Conservation (phyloP, 1,140 invertebrate species). For the Drosophila jambulina region DNA sequence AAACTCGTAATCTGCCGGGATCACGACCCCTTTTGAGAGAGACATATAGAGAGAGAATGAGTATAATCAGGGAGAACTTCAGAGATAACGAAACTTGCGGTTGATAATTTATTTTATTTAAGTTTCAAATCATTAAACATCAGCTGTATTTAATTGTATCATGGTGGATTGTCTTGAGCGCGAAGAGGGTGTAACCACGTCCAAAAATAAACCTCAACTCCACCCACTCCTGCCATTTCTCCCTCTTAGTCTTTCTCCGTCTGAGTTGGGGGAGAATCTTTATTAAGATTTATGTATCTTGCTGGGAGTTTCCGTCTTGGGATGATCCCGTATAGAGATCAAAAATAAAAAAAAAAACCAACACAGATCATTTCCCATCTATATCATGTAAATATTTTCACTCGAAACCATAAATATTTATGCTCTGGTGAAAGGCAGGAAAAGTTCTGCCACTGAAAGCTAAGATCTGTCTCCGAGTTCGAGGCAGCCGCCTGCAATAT, state of each 20-base stretch:
- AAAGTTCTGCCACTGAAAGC: slow-evolving; percentile 29
- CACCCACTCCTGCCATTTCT: slow-evolving; percentile 4
- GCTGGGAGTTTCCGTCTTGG: slow-evolving; percentile 15
- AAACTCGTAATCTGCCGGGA: slow-evolving; percentile 41
- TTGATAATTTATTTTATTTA: slow-evolving; percentile 19
- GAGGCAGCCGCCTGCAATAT: slow-evolving; percentile 28
- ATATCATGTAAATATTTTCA: slow-evolving; percentile 66
- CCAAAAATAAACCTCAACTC: slow-evolving; percentile 31
- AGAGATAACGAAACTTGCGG: slow-evolving; percentile 14
- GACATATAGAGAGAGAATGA: not conserved
- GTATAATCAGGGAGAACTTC: not conserved
- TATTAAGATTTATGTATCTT: slow-evolving; percentile 67
- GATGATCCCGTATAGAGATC: slow-evolving; percentile 27
- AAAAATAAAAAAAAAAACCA: slow-evolving; percentile 19
- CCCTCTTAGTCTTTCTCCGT: not conserved
- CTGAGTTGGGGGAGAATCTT: slow-evolving; percentile 32
- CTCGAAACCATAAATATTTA: slow-evolving; percentile 70
- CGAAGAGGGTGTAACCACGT: slow-evolving; percentile 17
- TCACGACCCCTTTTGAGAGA: slow-evolving; percentile 27
- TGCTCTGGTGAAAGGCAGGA: slow-evolving; percentile 41
- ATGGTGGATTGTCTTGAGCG: slow-evolving; percentile 3
- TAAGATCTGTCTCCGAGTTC: slow-evolving; percentile 12
- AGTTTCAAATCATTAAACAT: slow-evolving; percentile 33
- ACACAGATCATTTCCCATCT: slow-evolving; percentile 37
- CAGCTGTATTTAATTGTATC: slow-evolving; percentile 37